A percentile compares a stretch with the other conserved stretches of the same genome.
phyloP scores from a whole-genome alignment of 1,140 invertebrate genomes.

The Drosophila kanapiae region DNA sequence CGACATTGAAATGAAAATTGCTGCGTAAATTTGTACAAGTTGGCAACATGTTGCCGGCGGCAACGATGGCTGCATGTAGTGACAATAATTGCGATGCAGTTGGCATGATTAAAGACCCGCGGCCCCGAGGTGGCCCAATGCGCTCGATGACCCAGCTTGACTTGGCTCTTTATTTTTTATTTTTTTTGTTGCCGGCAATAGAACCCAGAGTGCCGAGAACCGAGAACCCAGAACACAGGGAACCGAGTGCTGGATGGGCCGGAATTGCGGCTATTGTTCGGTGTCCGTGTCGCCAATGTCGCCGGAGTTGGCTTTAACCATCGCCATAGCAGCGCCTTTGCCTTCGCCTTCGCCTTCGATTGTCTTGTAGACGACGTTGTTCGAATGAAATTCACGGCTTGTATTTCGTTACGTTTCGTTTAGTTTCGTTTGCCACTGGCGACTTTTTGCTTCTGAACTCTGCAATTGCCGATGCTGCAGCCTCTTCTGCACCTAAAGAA shows the following conservation, averaged over 20 bases:
- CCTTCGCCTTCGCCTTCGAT: conserved; percentile 77
- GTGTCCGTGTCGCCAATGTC: conserved; percentile 70
- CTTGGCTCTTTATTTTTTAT: conserved; percentile 6
- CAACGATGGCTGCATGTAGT: conserved; percentile 46
- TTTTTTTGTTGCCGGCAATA: conserved; percentile 20
- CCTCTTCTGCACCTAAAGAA: conserved; percentile 19
- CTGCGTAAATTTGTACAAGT: conserved; percentile 55
- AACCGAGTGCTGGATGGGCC: conserved; percentile 32
- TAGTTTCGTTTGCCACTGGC: conserved; percentile 56
- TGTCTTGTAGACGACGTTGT: conserved; percentile 82
- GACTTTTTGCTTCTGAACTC: conserved; percentile 64
- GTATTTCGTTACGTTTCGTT: conserved; percentile 79
- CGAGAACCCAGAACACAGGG: neutral
- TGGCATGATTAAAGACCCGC: conserved; percentile 51
- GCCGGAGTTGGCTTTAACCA: conserved; percentile 72
- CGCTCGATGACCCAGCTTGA: conserved; percentile 38
- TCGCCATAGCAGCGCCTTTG: conserved; percentile 71
- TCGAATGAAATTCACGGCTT: conserved; percentile 83
- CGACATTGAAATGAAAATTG: conserved; percentile 64
- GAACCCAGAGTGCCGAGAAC: neutral
- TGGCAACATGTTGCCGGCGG: conserved; percentile 47
- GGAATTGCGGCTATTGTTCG: conserved; percentile 69
- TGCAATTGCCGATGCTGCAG: conserved; percentile 27
- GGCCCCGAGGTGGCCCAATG: conserved; percentile 36
- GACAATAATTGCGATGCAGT: conserved; percentile 69